A percentile compares a stretch with the other conserved stretches of the same genome.
Conservation (phyloP, 2,797 vertebrate species). For the Propithecus deckenii region DNA sequence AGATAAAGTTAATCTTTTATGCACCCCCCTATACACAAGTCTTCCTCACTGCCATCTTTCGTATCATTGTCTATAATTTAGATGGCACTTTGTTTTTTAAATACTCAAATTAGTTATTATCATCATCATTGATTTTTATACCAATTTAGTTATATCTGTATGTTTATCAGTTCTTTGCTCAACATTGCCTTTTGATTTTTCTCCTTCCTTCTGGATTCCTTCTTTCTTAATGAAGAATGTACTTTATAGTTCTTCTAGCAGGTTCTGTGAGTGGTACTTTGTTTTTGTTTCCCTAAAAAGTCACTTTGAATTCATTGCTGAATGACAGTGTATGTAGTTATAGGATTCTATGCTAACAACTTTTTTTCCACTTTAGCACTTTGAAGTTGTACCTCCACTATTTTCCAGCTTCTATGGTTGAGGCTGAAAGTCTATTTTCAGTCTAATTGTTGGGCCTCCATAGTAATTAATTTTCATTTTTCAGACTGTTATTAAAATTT, state of each 20-base stretch:
- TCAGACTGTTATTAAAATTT: not conserved
- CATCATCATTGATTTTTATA: not conserved
- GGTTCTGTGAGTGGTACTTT: not conserved
- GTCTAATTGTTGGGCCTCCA: not conserved
- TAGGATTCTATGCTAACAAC: not conserved
- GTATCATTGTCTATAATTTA: not conserved
- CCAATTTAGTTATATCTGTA: not conserved
- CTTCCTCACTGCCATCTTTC: not conserved
- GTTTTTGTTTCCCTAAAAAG: not conserved
- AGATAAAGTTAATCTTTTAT: not conserved
- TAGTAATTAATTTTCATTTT: not conserved
- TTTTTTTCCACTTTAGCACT: not conserved
- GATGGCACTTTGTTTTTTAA: not conserved
- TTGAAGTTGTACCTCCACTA: not conserved
- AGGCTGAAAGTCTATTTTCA: not conserved
- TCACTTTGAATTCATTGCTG: not conserved
- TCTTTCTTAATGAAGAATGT: not conserved
- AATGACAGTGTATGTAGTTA: not conserved
- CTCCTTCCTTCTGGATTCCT: not conserved
- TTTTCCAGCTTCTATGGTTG: not conserved
- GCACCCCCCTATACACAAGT: not conserved
- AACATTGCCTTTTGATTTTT: not conserved
- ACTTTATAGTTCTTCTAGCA: not conserved
- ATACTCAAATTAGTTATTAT: not conserved
- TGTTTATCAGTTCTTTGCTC: not conserved